Evolutionary conservation across 2,888 invertebrate species (phyloP), one percentile per base, ranked within the genome.

Genomic region (Thymelicus acteon): DNA sequence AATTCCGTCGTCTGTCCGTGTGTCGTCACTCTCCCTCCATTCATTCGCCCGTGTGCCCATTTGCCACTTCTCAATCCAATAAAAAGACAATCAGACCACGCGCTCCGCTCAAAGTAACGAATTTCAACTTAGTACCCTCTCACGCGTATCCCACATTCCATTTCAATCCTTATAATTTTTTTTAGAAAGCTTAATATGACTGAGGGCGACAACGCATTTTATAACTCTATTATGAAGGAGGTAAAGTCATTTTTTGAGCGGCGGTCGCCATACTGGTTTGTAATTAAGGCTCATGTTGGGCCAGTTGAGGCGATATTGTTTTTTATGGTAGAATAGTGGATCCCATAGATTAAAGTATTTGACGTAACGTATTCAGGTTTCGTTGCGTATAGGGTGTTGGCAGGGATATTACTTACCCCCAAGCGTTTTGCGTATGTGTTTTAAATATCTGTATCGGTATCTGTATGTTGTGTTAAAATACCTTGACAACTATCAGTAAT

Each of bases 141-240:
- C 86, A 82, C 84, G 84, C 83, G 79, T 85, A 85, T 80, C 82
- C 90, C 86, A 85, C 92, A 92, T 92, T 92, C 92, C 90, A 82
- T 90, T 88, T 84, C 87, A 81, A 83, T 80, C 80, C 83, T 83
- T 84, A 86, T 86, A 79, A 87, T 89, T 92, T 88, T 88, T 87
- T 92, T 91, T 91, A 91, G 90, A 90, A 89, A 91, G 88, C 91
- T 90, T 89, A 87, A 89, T 87, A 89, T 83, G 74, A 73, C 74
- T 60, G 12, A 10, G 3, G 5, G 4, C 37, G 12, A 8, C 19
- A 70, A 71, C 49, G 39, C 72, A 24, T 85, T 75, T 78, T 69
- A 67, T 61, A 75, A 82, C 82, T 74, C 71, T 85, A 78, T 47
- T 0, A 0, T 0, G 12, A 6, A 15, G 10, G 0, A 0, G 0